Percentiles rank a stretch among this genome's conserved stretches.
These are phyloP conservation scores for Chanos chanos DNA, from an alignment of 2,797 vertebrate species.

Conservation along the genomic window DNA sequence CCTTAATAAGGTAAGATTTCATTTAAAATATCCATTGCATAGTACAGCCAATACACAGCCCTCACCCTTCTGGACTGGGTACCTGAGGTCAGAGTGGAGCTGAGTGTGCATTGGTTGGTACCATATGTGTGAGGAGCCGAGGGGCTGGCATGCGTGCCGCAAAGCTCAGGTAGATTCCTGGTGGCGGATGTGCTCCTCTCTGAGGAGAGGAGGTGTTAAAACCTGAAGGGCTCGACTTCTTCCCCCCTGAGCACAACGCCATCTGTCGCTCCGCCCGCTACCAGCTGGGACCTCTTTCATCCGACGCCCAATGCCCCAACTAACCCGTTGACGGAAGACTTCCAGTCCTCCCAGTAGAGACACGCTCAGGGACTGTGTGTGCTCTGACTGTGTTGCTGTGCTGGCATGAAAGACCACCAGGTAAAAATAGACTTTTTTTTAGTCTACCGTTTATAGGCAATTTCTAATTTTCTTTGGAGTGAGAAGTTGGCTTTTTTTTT, in stretches of 20 bases:
- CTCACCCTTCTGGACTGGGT: conserved; percentile 55
- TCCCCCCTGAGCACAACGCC: conserved; percentile 63
- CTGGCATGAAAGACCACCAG: too few relatives aligned
- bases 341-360: conserved; percentile 59
- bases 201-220: conserved; percentile 77
- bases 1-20: too few relatives aligned
- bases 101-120: conserved; percentile 59
- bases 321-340: conserved; percentile 76
- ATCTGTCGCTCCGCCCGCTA: conserved; percentile 61
- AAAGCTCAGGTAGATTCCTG: conserved; percentile 68
- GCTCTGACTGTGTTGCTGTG: too few relatives aligned
- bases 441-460: too few relatives aligned
- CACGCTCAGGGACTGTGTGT: conserved; percentile 14
- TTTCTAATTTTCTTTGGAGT: too few relatives aligned
- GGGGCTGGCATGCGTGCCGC: conserved; percentile 54
- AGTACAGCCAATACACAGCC: too few relatives aligned
- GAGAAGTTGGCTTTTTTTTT: too few relatives aligned
- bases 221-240: conserved; percentile 73
- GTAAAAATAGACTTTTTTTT: too few relatives aligned
- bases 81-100: conserved; percentile 59
- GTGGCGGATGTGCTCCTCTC: conserved; percentile 65
- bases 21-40: too few relatives aligned
- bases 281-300: conserved; percentile 77
- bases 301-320: conserved; percentile 68
- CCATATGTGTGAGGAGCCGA: conserved; percentile 69